A percentile compares a stretch with the other conserved stretches of the same genome.
phyloP scores from a whole-genome alignment of 1,140 invertebrate genomes.

The Portunus trituberculatus region DNA sequence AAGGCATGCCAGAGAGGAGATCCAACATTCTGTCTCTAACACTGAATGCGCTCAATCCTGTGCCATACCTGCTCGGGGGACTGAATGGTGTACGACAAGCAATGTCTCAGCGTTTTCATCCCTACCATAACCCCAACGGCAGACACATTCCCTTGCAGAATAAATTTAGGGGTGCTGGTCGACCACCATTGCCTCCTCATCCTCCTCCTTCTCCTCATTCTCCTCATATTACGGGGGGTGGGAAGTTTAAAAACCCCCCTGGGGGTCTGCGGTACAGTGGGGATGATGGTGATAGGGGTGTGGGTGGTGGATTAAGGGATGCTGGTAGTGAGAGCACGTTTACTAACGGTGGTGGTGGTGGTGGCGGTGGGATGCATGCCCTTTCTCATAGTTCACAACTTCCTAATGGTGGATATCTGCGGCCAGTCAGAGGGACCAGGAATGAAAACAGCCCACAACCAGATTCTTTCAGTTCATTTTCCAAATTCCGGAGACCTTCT shows the following conservation, averaged over 20 bases:
- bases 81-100: slow-evolving; percentile 55
- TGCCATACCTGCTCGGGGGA: slow-evolving; percentile 56
- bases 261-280: background rate
- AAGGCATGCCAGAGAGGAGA: slow-evolving; percentile 10
- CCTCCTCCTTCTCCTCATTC: background rate
- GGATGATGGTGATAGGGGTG: background rate
- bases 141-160: slow-evolving; percentile 12
- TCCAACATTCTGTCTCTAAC: slow-evolving; percentile 47
- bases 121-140: slow-evolving; percentile 45
- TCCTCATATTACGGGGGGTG: background rate
- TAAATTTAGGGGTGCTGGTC: slow-evolving; percentile 1
- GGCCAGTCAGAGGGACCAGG: background rate
- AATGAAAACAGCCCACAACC: background rate
- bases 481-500: background rate
- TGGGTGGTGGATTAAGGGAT: background rate
- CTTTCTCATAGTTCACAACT: background rate
- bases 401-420: background rate
- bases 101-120: slow-evolving; percentile 57
- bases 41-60: slow-evolving; percentile 62
- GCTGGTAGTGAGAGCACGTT: background rate
- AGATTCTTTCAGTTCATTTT: background rate
- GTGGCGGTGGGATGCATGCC: slow-evolving; percentile 31
- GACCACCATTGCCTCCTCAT: background rate
- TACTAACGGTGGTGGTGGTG: background rate
- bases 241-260: background rate